phyloP scores from a whole-genome alignment of 2,797 vertebrate species.

The Cygnus olor region DNA sequence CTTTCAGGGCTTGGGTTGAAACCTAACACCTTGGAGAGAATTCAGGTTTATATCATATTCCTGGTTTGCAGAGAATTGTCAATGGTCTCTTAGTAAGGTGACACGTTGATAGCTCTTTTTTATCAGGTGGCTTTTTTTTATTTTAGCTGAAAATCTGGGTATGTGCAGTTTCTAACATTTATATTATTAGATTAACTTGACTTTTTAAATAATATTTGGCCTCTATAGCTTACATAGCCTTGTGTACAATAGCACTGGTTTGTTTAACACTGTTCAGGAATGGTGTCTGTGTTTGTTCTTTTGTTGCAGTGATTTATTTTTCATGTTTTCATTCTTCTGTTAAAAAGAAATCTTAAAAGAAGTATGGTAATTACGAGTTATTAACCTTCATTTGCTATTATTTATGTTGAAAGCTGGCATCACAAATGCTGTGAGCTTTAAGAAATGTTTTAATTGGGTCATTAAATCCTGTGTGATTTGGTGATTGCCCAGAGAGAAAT shows the following conservation, averaged over 20 bases:
- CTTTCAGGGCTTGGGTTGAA: not conserved
- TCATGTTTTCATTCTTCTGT: constrained; percentile 24
- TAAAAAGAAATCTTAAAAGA: constrained; percentile 18
- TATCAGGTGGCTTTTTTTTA: not conserved
- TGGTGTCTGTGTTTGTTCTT: not conserved
- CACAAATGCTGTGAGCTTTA: constrained; percentile 13
- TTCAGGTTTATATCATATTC: not conserved
- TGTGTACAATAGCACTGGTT: not conserved
- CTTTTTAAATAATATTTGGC: not conserved
- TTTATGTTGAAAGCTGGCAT: constrained; percentile 31
- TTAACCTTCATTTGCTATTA: constrained; percentile 49
- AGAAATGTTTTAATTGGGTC: constrained; percentile 54
- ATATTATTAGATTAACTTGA: not conserved
- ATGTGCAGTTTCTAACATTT: not conserved
- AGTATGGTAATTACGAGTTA: constrained; percentile 36
- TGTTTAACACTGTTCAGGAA: not conserved
- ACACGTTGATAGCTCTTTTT: not conserved
- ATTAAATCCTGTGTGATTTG: constrained; percentile 41
- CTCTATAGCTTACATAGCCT: not conserved
- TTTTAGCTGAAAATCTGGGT: not conserved
- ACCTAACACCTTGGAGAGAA: not conserved
- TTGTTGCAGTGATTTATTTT: constrained; percentile 24
- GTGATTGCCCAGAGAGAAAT: constrained; percentile 20
- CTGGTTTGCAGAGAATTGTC: not conserved
- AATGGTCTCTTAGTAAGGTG: not conserved